Percentiles rank a stretch among this genome's conserved stretches.
Evolutionary conservation across 1,140 invertebrate genomes (phyloP).

Genomic region (Galleria mellonella): DNA sequence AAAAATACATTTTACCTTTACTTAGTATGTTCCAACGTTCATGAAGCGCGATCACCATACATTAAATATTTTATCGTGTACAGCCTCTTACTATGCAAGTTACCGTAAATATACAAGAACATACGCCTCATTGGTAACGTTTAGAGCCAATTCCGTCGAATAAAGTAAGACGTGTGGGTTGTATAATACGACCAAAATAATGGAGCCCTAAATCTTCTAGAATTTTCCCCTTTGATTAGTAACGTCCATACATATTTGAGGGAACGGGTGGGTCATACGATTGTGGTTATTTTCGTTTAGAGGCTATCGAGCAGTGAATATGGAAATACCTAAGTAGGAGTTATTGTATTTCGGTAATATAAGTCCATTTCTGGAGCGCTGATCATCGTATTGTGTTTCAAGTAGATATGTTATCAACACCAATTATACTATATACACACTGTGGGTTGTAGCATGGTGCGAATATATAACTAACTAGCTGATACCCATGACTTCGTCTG

Average conservation of each 20-base stretch:
- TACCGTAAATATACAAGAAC: slow-evolving; percentile 60
- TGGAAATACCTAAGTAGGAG: slow-evolving; percentile 38
- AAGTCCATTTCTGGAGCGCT: slow-evolving; percentile 27
- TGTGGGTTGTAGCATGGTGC: no score
- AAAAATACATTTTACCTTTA: no score
- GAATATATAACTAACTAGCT: no score
- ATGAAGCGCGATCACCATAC: slow-evolving; percentile 27
- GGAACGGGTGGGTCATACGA: no score
- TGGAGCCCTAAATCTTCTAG: no score
- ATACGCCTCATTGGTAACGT: slow-evolving; percentile 62
- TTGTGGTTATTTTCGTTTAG: slow-evolving; percentile 29
- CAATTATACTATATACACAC: no score
- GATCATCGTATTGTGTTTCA: slow-evolving; percentile 9
- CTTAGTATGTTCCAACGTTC: slow-evolving; percentile 20
- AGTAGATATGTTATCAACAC: no score
- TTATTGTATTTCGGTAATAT: slow-evolving; percentile 49
- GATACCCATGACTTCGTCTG: no score
- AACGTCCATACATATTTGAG: no score
- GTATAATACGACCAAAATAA: no score
- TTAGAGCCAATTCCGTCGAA: slow-evolving; percentile 64
- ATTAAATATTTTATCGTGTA: slow-evolving; percentile 45
- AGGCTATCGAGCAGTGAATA: slow-evolving; percentile 37
- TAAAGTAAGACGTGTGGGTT: slow-evolving; percentile 60
- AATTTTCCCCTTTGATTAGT: no score
- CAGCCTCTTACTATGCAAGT: slow-evolving; percentile 34